Conservation (phyloP, 2,888 invertebrate species). For the Bombyx huttoni region DNA sequence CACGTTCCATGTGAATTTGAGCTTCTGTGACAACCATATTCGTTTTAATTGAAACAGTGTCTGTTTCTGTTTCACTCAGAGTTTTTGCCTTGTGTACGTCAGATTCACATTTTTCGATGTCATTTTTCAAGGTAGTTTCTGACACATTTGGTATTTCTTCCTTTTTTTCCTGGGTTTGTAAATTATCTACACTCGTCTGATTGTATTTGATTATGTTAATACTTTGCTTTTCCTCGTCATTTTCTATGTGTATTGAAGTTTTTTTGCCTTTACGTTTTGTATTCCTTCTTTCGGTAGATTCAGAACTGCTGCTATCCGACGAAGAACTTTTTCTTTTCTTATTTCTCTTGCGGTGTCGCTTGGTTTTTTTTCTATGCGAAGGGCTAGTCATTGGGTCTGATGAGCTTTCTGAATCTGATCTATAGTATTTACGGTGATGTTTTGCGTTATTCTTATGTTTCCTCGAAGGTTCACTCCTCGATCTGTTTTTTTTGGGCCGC, state of each 20-base stretch:
- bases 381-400: conserved; percentile 45
- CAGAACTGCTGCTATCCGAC: conserved; percentile 57
- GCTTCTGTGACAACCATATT: conserved; percentile 68
- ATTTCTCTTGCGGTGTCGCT: conserved; percentile 47
- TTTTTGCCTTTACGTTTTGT: conserved; percentile 60
- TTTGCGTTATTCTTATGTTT: conserved; percentile 35
- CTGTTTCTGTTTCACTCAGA: conserved; percentile 62
- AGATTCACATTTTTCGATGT: conserved; percentile 27
- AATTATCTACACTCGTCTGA: conserved; percentile 18
- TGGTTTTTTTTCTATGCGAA: conserved; percentile 50
- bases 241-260: conserved; percentile 59
- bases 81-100: conserved; percentile 34
- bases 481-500: conserved; percentile 49
- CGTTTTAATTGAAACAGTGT: conserved; percentile 58
- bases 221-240: conserved; percentile 55
- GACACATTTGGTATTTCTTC: conserved; percentile 16
- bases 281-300: conserved; percentile 49
- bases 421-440: conserved; percentile 32
- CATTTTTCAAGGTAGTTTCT: conserved; percentile 25
- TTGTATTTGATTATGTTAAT: conserved; percentile 62
- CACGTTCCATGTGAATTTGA: conserved; percentile 64
- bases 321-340: conserved; percentile 52
- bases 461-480: conserved; percentile 62
- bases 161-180: conserved; percentile 21
- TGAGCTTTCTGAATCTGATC: conserved; percentile 45